Evolutionary conservation across 2,888 invertebrate species (phyloP).

Genomic region (Metopia argyrocephala): DNA sequence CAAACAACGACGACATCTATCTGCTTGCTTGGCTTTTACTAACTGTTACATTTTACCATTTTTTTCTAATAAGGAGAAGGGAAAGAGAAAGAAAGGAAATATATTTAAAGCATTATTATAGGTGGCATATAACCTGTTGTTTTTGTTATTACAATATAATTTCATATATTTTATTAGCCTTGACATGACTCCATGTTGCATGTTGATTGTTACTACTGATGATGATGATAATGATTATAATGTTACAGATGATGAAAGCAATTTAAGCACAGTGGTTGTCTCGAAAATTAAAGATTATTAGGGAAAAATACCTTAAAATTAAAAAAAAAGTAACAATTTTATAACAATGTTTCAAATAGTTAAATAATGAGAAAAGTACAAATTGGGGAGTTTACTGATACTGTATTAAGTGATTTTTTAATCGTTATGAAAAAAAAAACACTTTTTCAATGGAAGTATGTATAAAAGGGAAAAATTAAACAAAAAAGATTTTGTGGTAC

Average conservation of each 20-base stretch:
- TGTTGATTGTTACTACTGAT: slow-evolving; percentile 45
- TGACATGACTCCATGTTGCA: slow-evolving; percentile 34
- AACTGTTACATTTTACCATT: slow-evolving; percentile 65
- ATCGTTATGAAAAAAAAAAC: too few relatives aligned
- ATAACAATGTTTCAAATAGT: too few relatives aligned
- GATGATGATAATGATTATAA: background rate
- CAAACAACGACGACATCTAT: slow-evolving; percentile 12
- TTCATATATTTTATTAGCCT: slow-evolving; percentile 60
- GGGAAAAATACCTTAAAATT: background rate
- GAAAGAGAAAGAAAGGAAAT: too few relatives aligned
- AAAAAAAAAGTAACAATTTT: too few relatives aligned
- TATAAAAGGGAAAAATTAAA: too few relatives aligned
- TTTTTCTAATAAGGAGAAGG: background rate
- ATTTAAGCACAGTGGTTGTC: slow-evolving; percentile 25
- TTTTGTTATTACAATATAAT: slow-evolving; percentile 41
- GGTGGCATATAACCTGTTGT: slow-evolving; percentile 43
- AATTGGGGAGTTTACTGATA: too few relatives aligned
- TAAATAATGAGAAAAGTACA: too few relatives aligned
- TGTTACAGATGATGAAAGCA: background rate
- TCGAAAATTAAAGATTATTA: background rate
- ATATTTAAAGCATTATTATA: too few relatives aligned
- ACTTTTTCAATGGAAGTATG: too few relatives aligned
- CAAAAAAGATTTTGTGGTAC: too few relatives aligned
- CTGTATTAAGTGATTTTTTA: too few relatives aligned
- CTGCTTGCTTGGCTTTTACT: slow-evolving; percentile 60